A percentile compares a stretch with the other conserved stretches of the same genome.
These are phyloP conservation scores for Enteromius anoplus DNA, from an alignment of 2,797 vertebrate genomes.

Conservation along the genomic window DNA sequence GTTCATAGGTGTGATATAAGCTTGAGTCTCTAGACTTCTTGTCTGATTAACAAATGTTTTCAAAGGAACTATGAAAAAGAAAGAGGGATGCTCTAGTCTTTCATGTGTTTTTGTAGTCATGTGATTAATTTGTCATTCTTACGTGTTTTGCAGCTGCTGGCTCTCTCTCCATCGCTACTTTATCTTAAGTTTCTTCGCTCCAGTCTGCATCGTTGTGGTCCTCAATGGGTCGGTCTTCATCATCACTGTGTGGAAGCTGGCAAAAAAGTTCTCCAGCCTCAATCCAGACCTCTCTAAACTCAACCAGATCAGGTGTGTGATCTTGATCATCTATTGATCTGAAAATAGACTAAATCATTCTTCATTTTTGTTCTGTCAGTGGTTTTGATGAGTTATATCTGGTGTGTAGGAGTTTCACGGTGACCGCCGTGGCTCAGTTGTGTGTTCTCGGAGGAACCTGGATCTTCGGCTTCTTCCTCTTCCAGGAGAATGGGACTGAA, in stretches of 20 bases:
- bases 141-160: slow-evolving; percentile 81
- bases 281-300: slow-evolving; percentile 84
- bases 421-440: slow-evolving; percentile 85
- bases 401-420: slow-evolving; percentile 76
- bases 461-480: slow-evolving; percentile 86
- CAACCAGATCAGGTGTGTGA: slow-evolving; percentile 74
- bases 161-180: slow-evolving; percentile 69
- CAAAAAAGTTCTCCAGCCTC: slow-evolving; percentile 83
- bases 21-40: too few species aligned
- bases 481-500: slow-evolving; percentile 54
- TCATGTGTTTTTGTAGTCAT: too few species aligned
- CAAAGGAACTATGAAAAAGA: too few species aligned
- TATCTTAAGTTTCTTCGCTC: slow-evolving; percentile 87
- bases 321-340: too few species aligned
- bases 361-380: too few species aligned
- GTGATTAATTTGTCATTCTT: too few species aligned
- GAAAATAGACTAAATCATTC: neutral
- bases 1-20: too few species aligned
- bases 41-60: too few species aligned
- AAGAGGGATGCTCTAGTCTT: too few species aligned
- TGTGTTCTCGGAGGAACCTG: slow-evolving; percentile 84
- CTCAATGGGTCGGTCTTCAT: slow-evolving; percentile 84
- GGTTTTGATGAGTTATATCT: neutral
- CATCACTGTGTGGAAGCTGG: slow-evolving; percentile 84
- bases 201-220: slow-evolving; percentile 78